phyloP scores from a whole-genome alignment of 2,797 vertebrate species.

The Nyctibius grandis region DNA sequence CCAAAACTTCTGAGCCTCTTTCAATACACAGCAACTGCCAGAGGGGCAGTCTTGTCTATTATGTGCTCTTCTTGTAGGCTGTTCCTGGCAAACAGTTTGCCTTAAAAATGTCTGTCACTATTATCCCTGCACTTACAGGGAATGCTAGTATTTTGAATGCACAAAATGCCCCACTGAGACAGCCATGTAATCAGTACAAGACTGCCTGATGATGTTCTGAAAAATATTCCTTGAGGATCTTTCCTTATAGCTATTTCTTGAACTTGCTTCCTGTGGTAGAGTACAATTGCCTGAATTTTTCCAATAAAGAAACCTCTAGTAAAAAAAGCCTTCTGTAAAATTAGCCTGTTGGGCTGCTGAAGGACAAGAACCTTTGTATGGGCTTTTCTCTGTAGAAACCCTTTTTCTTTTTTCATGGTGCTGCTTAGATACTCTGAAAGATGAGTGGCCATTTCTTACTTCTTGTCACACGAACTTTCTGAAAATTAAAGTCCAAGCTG shows the following conservation, averaged over 20 bases:
- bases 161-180: not conserved
- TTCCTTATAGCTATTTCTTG: not conserved
- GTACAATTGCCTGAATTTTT: not conserved
- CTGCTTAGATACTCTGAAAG: not conserved
- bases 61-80: not conserved
- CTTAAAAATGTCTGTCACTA: not conserved
- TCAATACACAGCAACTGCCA: not conserved
- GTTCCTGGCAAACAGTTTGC: slow-evolving; percentile 2
- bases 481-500: not conserved
- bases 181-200: not conserved
- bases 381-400: not conserved
- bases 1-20: not conserved
- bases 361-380: not conserved
- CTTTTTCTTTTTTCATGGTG: not conserved
- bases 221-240: not conserved
- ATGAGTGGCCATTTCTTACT: not conserved
- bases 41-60: not conserved
- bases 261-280: not conserved
- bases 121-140: not conserved
- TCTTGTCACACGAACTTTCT: not conserved
- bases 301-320: not conserved
- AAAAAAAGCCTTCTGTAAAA: not conserved
- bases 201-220: not conserved
- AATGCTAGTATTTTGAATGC: slow-evolving; percentile 5
- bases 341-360: not conserved